Evolutionary conservation across 2,888 invertebrate species (phyloP), one percentile per base, ranked within the genome.

Genomic region (Altica lythri): DNA sequence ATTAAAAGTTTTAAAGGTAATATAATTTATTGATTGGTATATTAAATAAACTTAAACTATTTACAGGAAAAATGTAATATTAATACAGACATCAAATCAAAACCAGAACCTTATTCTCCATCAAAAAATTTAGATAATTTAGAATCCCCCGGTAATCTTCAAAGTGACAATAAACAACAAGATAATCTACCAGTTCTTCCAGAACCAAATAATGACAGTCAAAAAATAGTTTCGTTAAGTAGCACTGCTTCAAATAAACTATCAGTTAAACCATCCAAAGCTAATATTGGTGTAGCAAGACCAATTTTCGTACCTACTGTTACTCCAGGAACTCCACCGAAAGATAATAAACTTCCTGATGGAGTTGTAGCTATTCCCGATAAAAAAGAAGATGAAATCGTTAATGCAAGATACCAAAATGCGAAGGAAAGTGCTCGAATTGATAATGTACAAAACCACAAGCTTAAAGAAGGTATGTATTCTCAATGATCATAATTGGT

Each of bases 321-420:
- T 42, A 72, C 71, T 12, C 72, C 71, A 4, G 70, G 70, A 50
- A 71, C 67, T 10, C 42, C 58, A 9, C 51, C 60, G 2, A 38
- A 57, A 2, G 43, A 54, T 4, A 59, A 57, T 38, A 67, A 65
- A 53, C 29, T 71, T 42, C 71, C 71, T 3, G 62, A 66, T 9
- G 72, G 72, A 18, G 67, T 72, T 3, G 69, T 69, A 1, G 66
- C 70, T 1, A 55, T 63, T 13, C 70, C 67, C 4, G 59, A 66
- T 37, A 64, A 67, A 25, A 62, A 65, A 14, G 65, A 67, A 29
- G 54, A 63, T 17, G 68, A 72, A 52, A 57, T 68, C 43, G 70
- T 72, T 2, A 76, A 77, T 17, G 77, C 76, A 61, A 65, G 74
- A 48, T 71, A 79, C 19, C 75, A 77, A 49, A 77, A 78, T 62